Conservation (phyloP, 2,888 invertebrate genomes). For the Chorisops tibialis region DNA sequence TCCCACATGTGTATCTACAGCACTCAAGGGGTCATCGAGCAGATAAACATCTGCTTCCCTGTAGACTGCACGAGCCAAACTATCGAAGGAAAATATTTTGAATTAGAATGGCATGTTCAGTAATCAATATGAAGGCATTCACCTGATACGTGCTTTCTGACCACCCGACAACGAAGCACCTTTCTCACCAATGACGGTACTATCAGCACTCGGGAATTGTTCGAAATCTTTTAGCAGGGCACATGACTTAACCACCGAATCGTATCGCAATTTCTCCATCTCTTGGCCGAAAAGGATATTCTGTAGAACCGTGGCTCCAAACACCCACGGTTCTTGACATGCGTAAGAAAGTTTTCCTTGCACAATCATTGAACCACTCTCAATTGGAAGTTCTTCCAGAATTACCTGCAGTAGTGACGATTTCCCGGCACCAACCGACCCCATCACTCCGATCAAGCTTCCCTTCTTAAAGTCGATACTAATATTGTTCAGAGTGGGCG, state of each 20-base stretch:
- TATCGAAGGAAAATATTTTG: conserved; percentile 8
- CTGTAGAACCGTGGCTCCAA: conserved; percentile 71
- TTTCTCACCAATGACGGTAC: conserved; percentile 59
- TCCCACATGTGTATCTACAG: conserved; percentile 70
- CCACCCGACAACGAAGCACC: conserved; percentile 64
- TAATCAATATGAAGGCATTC: not conserved
- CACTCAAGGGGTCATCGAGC: conserved; percentile 71
- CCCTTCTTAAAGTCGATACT: conserved; percentile 57
- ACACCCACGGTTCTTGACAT: conserved; percentile 83
- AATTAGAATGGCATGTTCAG: not conserved
- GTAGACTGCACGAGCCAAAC: conserved; percentile 37
- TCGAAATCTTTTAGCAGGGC: conserved; percentile 54
- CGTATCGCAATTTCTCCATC: conserved; percentile 44
- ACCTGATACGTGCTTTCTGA: conserved; percentile 62
- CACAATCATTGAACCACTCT: conserved; percentile 56
- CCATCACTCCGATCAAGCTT: conserved; percentile 66
- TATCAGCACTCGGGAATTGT: conserved; percentile 57
- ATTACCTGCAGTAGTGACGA: conserved; percentile 66
- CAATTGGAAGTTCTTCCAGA: conserved; percentile 66
- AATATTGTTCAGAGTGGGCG: conserved; percentile 55
- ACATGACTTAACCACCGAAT: conserved; percentile 50
- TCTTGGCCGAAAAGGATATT: conserved; percentile 76
- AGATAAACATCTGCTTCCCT: conserved; percentile 67
- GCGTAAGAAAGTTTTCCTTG: conserved; percentile 69
- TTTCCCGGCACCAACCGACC: conserved; percentile 74